Percentiles rank a stretch among this genome's conserved stretches.
Evolutionary conservation across 2,113 vertebrate species (phyloP).

Genomic region (human (Homo sapiens)): GRCh38 chr2:21328001-21328500

Average conservation of each 20-base stretch:
- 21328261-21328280: not conserved
- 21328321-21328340: not conserved
- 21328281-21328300: not conserved
- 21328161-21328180: not conserved
- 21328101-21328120: not conserved
- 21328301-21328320: not conserved
- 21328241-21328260: not conserved
- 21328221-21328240: not conserved
- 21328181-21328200: not conserved
- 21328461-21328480: not conserved
- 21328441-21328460: not conserved
- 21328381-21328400: not conserved
- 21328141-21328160: slow-evolving; percentile 3
- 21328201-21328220: not conserved
- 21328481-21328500: not conserved
- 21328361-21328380: not conserved
- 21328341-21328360: not conserved
- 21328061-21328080: not conserved
- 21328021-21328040: slow-evolving; percentile 35
- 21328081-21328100: not conserved
- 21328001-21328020: slow-evolving; percentile 14
- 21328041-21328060: not conserved
- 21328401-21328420: not conserved
- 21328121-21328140: not conserved
- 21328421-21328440: not conserved